phyloP scores from a whole-genome alignment of 2,888 invertebrate genomes.

The Cephus sareptanus region DNA sequence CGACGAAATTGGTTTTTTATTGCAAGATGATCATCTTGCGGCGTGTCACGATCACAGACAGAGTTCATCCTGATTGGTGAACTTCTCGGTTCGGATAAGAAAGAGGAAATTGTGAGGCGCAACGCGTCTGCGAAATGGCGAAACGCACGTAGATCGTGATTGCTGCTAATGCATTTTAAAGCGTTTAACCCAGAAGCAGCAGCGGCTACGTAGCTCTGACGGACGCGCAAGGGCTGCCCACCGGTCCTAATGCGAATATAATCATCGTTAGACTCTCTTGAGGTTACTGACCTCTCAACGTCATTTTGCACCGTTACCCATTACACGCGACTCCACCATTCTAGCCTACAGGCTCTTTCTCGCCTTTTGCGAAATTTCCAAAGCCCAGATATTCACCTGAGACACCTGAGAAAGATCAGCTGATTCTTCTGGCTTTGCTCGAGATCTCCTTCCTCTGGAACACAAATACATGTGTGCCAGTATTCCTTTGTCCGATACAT shows the following conservation, averaged over 20 bases:
- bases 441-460: too few relatives aligned
- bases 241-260: slow-evolving; percentile 51
- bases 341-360: too few relatives aligned
- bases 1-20: too few relatives aligned
- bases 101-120: neutral
- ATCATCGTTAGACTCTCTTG: slow-evolving; percentile 41
- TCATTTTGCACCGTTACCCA: neutral
- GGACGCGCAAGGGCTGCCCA: slow-evolving; percentile 39
- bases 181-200: slow-evolving; percentile 30
- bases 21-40: slow-evolving; percentile 6
- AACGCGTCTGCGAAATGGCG: slow-evolving; percentile 5
- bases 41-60: slow-evolving; percentile 20
- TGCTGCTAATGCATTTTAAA: slow-evolving; percentile 39
- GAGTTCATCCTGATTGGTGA: too few relatives aligned
- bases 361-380: too few relatives aligned
- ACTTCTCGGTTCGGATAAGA: too few relatives aligned
- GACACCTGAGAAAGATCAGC: too few relatives aligned
- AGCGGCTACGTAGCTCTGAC: slow-evolving; percentile 33
- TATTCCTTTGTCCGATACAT: too few relatives aligned
- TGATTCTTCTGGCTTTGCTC: too few relatives aligned
- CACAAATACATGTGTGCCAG: too few relatives aligned
- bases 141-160: slow-evolving; percentile 24
- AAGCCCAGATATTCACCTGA: too few relatives aligned
- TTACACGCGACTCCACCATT: too few relatives aligned
- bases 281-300: neutral